Percentiles rank a stretch among this genome's conserved stretches.
Evolutionary conservation across 1,140 invertebrate species (phyloP).

Genomic region (Antheraea mylitta): DNA sequence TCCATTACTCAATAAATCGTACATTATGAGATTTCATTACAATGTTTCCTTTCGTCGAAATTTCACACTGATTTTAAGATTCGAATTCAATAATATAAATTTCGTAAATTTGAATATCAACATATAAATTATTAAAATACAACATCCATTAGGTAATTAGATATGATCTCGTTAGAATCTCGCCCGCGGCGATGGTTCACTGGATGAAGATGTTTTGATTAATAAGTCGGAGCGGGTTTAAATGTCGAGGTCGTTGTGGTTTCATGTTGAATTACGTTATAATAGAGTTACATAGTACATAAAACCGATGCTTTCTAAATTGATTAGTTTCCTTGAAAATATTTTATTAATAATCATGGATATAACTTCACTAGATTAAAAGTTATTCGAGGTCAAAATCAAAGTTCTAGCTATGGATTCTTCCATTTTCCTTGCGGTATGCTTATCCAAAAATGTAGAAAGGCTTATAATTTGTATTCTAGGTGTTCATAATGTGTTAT

Average conservation of each 20-base stretch:
- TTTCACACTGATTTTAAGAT: not conserved
- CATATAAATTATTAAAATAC: slow-evolving; percentile 21
- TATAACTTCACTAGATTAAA: too few species aligned
- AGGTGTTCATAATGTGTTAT: too few species aligned
- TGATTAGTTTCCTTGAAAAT: too few species aligned
- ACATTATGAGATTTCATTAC: too few species aligned
- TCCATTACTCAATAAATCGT: too few species aligned
- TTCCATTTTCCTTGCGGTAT: too few species aligned
- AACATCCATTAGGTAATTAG: slow-evolving; percentile 37
- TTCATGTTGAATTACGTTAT: not conserved
- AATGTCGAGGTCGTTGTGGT: slow-evolving; percentile 11
- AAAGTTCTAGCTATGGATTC: too few species aligned
- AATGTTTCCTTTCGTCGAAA: too few species aligned
- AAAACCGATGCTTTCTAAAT: not conserved
- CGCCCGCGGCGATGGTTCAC: slow-evolving; percentile 29
- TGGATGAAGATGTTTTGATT: slow-evolving; percentile 20
- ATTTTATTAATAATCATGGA: too few species aligned
- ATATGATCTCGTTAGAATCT: slow-evolving; percentile 15
- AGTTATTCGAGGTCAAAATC: too few species aligned
- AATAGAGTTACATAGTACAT: slow-evolving; percentile 2
- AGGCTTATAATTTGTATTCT: too few species aligned
- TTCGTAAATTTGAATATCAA: slow-evolving; percentile 14
- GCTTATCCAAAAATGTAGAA: too few species aligned
- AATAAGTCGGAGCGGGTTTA: slow-evolving; percentile 9
- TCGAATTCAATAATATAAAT: not conserved